Conservation (phyloP, 37 sponge, comb jelly and placozoan genomes). For the Bolinopsis microptera region DNA sequence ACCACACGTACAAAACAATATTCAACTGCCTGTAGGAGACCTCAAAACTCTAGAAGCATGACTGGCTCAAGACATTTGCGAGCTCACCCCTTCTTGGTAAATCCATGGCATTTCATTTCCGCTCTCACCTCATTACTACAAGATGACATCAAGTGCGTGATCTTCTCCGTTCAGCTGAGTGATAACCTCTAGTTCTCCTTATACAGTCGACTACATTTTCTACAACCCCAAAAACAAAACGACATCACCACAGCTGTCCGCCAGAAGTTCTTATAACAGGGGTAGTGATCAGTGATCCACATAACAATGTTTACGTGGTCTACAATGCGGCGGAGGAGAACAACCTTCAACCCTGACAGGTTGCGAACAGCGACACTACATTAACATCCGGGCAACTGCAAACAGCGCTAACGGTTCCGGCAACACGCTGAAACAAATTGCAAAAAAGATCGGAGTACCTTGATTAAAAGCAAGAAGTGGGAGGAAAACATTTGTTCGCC, state of each 20-base stretch:
- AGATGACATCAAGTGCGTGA: slow-evolving; percentile 68
- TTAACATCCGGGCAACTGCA: slow-evolving; percentile 77
- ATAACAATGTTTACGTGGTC: slow-evolving; percentile 76
- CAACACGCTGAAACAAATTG: slow-evolving; percentile 75
- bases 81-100: slow-evolving; percentile 78
- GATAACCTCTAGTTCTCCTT: slow-evolving; percentile 75
- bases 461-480: slow-evolving; percentile 63
- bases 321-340: slow-evolving; percentile 80
- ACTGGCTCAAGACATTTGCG: slow-evolving; percentile 57
- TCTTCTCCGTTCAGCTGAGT: slow-evolving; percentile 74
- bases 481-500: slow-evolving; percentile 61
- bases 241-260: slow-evolving; percentile 67
- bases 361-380: slow-evolving; percentile 87
- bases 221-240: slow-evolving; percentile 79
- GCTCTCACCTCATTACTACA: slow-evolving; percentile 77
- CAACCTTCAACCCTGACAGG: slow-evolving; percentile 66
- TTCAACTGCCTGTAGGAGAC: slow-evolving; percentile 79
- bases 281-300: slow-evolving; percentile 89
- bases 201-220: slow-evolving; percentile 85
- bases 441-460: slow-evolving; percentile 68
- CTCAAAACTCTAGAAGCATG: slow-evolving; percentile 77
- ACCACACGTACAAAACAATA: slow-evolving; percentile 75
- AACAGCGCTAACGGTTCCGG: slow-evolving; percentile 73
- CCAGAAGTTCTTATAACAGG: slow-evolving; percentile 72
- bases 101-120: slow-evolving; percentile 81